Percentiles rank a stretch among this genome's conserved stretches.
These are phyloP conservation scores for Chelonoidis abingdonii DNA, from an alignment of 2,113 vertebrate genomes.

Conservation along the genomic window DNA sequence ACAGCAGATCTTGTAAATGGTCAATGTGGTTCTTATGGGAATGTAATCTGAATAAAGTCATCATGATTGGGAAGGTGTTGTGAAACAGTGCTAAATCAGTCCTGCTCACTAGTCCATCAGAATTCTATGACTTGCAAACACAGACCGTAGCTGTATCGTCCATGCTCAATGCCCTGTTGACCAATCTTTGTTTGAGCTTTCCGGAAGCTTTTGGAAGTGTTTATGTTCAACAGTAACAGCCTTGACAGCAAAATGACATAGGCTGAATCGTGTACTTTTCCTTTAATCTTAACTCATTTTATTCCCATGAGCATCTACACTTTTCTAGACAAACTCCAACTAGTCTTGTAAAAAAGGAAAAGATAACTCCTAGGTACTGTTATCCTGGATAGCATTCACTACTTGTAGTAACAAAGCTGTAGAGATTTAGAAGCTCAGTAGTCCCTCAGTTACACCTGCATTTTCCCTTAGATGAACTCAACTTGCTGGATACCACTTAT, in stretches of 20 bases:
- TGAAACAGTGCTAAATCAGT: neutral
- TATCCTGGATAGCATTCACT: too few relatives aligned
- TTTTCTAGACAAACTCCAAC: neutral
- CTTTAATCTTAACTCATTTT: too few relatives aligned
- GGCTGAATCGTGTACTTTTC: neutral
- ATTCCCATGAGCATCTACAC: too few relatives aligned
- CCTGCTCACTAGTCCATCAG: neutral
- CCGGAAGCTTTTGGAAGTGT: neutral
- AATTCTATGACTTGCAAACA: neutral
- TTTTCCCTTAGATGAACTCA: too few relatives aligned
- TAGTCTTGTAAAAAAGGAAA: neutral
- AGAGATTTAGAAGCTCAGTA: too few relatives aligned
- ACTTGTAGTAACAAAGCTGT: too few relatives aligned
- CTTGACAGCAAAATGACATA: neutral
- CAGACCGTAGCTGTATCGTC: neutral
- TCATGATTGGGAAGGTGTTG: neutral
- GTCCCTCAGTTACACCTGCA: too few relatives aligned
- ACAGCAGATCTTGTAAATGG: neutral
- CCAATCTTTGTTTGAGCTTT: neutral
- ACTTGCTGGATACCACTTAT: too few relatives aligned
- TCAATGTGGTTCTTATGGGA: neutral
- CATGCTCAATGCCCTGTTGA: neutral
- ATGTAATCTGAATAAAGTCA: neutral
- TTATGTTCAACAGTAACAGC: neutral
- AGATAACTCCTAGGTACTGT: neutral